Evolutionary conservation across 2,797 vertebrate species (phyloP).

Genomic region (Pachyuromys duprasi): DNA sequence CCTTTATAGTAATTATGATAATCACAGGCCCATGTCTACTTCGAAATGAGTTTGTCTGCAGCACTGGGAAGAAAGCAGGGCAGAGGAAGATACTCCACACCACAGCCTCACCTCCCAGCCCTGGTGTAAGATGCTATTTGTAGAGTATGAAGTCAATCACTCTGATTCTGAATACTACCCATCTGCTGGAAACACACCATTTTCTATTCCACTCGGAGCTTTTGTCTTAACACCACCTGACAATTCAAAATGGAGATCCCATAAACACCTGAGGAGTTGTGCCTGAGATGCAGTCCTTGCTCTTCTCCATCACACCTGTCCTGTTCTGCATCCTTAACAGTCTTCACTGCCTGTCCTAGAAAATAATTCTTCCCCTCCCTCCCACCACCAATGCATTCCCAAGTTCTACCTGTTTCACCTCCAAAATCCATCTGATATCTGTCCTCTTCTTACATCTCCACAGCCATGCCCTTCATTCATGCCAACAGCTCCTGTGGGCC

Average conservation of each 20-base stretch:
- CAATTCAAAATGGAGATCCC: background rate
- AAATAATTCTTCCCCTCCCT: background rate
- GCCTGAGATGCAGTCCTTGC: background rate
- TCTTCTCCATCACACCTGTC: background rate
- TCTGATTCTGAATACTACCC: background rate
- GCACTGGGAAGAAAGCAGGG: background rate
- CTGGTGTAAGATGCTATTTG: background rate
- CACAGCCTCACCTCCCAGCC: accelerated
- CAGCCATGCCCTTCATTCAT: background rate
- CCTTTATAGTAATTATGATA: background rate
- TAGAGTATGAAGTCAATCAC: background rate
- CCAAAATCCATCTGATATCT: background rate
- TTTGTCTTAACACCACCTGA: background rate
- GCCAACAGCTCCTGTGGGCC: background rate
- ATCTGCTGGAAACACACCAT: background rate
- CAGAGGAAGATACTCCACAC: background rate
- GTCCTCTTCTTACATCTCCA: background rate
- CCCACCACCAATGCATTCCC: background rate
- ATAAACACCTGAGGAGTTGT: background rate
- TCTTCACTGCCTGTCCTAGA: background rate
- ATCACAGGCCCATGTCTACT: background rate
- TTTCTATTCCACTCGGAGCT: background rate
- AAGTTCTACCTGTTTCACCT: background rate
- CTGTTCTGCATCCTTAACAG: background rate
- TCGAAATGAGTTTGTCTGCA: background rate